Percentiles rank a stretch among this genome's conserved stretches.
Evolutionary conservation across 2,113 vertebrate genomes (phyloP).

Genomic region (Lamprologus callipterus): DNA sequence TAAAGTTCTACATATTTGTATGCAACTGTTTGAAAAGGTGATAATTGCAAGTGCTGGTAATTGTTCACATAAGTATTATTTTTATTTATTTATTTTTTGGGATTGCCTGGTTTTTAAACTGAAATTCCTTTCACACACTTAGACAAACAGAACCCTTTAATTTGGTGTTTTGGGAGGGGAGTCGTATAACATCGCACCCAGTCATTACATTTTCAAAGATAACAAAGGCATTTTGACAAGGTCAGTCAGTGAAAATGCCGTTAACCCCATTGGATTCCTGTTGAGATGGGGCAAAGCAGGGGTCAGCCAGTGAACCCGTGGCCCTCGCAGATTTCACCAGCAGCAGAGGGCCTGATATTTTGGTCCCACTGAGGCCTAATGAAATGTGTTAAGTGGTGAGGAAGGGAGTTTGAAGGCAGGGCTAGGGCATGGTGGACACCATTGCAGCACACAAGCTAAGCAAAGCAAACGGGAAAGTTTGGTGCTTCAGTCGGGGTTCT

Average conservation of each 20-base stretch:
- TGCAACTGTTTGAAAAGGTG: not conserved
- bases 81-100: not conserved
- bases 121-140: not conserved
- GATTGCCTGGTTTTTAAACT: not conserved
- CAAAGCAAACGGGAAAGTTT: constrained; percentile 1
- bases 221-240: constrained; percentile 43
- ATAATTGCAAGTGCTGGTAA: constrained; percentile 18
- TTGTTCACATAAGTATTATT: not conserved
- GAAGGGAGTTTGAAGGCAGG: not conserved
- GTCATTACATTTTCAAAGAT: constrained; percentile 26
- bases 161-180: not conserved
- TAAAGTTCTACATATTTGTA: not conserved
- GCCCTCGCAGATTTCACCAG: constrained; percentile 16
- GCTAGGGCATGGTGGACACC: constrained; percentile 29
- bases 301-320: constrained; percentile 46
- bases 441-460: constrained; percentile 14
- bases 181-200: not conserved
- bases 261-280: constrained; percentile 49
- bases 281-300: constrained; percentile 35
- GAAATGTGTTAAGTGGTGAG: constrained; percentile 47
- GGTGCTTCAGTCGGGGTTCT: not conserved
- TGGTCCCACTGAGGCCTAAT: constrained; percentile 40
- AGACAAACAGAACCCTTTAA: not conserved
- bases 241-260: constrained; percentile 55
- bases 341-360: constrained; percentile 41